These are phyloP conservation scores for Oedothorax gibbosus DNA, from an alignment of 1,140 invertebrate genomes.

Conservation along the genomic window DNA sequence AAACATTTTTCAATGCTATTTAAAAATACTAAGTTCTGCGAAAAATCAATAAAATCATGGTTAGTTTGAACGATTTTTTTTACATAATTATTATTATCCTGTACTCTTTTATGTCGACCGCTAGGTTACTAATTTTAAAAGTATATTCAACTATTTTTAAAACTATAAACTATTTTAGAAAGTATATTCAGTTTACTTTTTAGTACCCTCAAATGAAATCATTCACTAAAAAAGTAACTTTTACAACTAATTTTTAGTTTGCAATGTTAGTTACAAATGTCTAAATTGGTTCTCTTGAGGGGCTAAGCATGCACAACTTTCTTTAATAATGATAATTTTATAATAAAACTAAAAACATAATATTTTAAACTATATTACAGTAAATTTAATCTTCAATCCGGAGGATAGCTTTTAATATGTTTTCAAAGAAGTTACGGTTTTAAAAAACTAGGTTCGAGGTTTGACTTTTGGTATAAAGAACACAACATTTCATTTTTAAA, in stretches of 20 bases:
- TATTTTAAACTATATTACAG: neutral
- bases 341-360: neutral
- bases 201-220: neutral
- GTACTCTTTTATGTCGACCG: neutral
- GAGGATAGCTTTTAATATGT: neutral
- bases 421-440: too few relatives aligned
- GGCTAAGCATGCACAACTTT: neutral
- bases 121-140: neutral
- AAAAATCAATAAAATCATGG: neutral
- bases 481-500: too few relatives aligned
- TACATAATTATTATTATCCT: neutral
- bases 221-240: neutral
- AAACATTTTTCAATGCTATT: too few relatives aligned
- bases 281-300: too few relatives aligned
- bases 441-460: too few relatives aligned
- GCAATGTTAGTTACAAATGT: too few relatives aligned
- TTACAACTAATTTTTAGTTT: neutral
- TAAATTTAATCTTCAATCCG: neutral
- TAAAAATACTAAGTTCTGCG: neutral
- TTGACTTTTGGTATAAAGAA: too few relatives aligned
- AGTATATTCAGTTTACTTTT: neutral
- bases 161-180: neutral
- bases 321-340: neutral
- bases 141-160: neutral
- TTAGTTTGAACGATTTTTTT: neutral